Base-by-base conservation (phyloP, 2,113 vertebrate genomes). In the Merops nubicus region DNA sequence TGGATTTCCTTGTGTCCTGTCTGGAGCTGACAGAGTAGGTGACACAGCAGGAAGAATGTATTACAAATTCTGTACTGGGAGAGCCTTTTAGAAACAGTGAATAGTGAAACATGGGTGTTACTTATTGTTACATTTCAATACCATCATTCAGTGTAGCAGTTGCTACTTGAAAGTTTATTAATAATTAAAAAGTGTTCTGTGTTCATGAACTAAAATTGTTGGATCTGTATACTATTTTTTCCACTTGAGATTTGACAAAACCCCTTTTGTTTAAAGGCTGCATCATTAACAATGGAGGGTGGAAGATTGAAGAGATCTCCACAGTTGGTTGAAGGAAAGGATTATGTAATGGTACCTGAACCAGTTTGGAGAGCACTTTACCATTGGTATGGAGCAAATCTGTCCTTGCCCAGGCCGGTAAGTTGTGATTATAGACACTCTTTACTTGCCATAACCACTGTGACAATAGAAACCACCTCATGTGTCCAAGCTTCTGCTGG, bases 321-420 rank as follows among this genome's bases (percentile, higher is more conserved):
- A 57, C 98, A 98, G 73, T 70, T 99, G 91, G 57, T 98, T 75
- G 98, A 98, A 51, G 97, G 98, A 13, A 98, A 98, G 96, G 99
- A 99, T 96, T 99, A 99, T 92, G 98, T 99, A 97, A 99, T 98
- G 40, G 99, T 99, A 50, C 99, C 99, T 91, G 99, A 99, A 94
- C 99, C 99, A 17, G 99, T 99, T 9, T 99, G 99, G 99, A 98
- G 99, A 96, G 99, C 99, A 8, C 99, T 99, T 91, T 99, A 99
- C 97, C 99, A 99, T 94, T 99, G 99, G 99, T 99, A 99, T 85
- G 99, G 99, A 56, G 99, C 99, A 97, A 99, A 99, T 95, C 97
- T 99, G 94, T 99, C 99, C 88, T 97, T 99, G 89, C 99, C 99
- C 34, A 98, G 99, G 96, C 99, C 99, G 97, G 99, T 99, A 98